Conservation (phyloP, 1,140 invertebrate genomes). For the Bombus confusus region DNA sequence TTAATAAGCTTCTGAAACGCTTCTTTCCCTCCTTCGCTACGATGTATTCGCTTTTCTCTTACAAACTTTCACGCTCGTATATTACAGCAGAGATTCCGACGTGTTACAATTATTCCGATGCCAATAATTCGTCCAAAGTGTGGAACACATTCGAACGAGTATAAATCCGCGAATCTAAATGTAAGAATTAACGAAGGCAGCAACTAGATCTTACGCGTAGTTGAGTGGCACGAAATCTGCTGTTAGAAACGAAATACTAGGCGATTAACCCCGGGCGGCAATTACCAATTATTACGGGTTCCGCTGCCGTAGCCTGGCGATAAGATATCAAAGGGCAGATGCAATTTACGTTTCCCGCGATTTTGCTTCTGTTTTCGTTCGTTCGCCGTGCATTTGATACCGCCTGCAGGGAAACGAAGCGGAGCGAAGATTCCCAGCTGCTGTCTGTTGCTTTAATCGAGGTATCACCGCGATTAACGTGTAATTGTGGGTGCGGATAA, state of each 20-base stretch:
- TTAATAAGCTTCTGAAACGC: too few relatives aligned
- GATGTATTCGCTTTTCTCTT: too few relatives aligned
- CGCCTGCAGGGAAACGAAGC: background rate
- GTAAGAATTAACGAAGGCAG: background rate
- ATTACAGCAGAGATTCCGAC: too few relatives aligned
- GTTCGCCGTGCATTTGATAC: background rate
- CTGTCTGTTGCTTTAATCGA: constrained; percentile 18
- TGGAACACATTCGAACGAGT: too few relatives aligned
- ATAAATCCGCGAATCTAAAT: background rate
- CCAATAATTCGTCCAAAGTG: background rate
- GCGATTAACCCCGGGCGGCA: background rate
- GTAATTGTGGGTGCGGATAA: constrained; percentile 5
- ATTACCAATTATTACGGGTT: constrained; percentile 10
- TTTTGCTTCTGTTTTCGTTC: constrained; percentile 6
- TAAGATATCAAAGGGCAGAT: constrained; percentile 27
- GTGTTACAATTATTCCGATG: background rate
- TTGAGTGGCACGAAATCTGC: background rate
- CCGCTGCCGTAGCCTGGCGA: background rate
- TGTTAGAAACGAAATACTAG: background rate
- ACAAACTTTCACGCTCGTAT: too few relatives aligned
- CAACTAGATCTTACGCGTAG: too few relatives aligned
- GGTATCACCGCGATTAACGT: constrained; percentile 22
- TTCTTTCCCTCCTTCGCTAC: too few relatives aligned
- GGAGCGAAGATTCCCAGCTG: background rate
- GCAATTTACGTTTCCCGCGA: constrained; percentile 31